A percentile compares a stretch with the other conserved stretches of the same genome.
These are phyloP conservation scores for Tichodroma muraria DNA, from an alignment of 2,113 vertebrate genomes.

Conservation along the genomic window DNA sequence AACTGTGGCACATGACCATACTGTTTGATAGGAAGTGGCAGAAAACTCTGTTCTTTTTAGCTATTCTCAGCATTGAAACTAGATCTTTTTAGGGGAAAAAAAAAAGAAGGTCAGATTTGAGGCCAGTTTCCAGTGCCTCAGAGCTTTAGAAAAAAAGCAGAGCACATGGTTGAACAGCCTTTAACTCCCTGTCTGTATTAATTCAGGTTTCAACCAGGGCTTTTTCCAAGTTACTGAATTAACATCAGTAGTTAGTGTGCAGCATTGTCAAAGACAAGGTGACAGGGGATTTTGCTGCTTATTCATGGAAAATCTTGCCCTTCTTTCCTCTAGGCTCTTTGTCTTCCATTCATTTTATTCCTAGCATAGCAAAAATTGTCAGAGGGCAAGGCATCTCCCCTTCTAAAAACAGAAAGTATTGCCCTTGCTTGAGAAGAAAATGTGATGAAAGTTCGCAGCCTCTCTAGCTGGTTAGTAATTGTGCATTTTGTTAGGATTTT, in stretches of 20 bases:
- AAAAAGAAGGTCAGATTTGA: not conserved
- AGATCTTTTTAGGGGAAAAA: not conserved
- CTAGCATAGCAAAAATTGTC: conserved; percentile 4
- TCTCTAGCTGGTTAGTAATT: not conserved
- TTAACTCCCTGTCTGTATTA: not conserved
- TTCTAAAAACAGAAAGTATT: not conserved
- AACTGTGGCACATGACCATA: not conserved
- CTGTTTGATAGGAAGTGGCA: not conserved
- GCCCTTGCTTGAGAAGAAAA: not conserved
- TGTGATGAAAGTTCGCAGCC: not conserved
- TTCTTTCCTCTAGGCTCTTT: not conserved
- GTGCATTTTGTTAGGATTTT: not conserved
- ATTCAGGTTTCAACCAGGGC: not conserved
- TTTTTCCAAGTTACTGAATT: conserved; percentile 19
- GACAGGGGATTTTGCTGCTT: not conserved
- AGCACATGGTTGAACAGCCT: not conserved
- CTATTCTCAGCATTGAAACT: not conserved
- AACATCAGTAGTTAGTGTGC: not conserved
- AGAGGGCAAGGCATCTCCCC: not conserved
- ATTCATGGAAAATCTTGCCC: not conserved
- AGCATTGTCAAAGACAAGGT: not conserved
- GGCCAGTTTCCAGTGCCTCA: not conserved
- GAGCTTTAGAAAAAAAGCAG: conserved; percentile 25
- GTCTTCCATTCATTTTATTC: conserved; percentile 11
- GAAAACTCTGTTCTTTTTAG: not conserved